Percentiles rank a stretch among this genome's conserved stretches.
phyloP scores from a whole-genome alignment of 2,888 invertebrate species.

The Neocrepidodera transversa region DNA sequence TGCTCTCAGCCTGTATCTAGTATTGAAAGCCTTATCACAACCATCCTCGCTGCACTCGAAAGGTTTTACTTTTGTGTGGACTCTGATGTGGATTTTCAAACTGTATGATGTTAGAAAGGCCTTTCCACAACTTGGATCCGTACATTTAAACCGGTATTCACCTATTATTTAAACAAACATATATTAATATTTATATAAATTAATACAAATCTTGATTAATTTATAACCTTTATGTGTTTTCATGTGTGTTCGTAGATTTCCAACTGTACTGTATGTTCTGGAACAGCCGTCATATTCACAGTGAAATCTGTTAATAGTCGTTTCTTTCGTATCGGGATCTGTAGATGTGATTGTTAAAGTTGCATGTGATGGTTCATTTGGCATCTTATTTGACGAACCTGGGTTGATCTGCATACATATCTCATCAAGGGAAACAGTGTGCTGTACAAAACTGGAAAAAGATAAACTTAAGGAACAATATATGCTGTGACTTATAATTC shows the following conservation, averaged over 20 bases:
- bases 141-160: conserved; percentile 92
- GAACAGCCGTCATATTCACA: conserved; percentile 90
- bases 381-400: conserved; percentile 68
- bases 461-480: too few species aligned
- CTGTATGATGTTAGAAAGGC: conserved; percentile 95
- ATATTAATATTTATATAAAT: conserved; percentile 4
- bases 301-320: conserved; percentile 74
- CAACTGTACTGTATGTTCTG: conserved; percentile 90
- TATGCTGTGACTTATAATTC: too few species aligned
- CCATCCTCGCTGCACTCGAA: conserved; percentile 83
- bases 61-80: conserved; percentile 92
- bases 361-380: conserved; percentile 72
- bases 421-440: conserved; percentile 73
- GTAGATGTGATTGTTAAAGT: conserved; percentile 72
- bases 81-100: conserved; percentile 91
- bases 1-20: conserved; percentile 89
- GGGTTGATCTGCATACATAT: conserved; percentile 76
- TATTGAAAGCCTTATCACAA: conserved; percentile 94
- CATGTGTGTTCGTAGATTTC: conserved; percentile 92
- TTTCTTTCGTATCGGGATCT: conserved; percentile 62
- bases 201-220: too few species aligned
- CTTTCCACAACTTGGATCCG: conserved; percentile 86
- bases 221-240: conserved; percentile 95
- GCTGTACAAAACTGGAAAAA: conserved; percentile 70
- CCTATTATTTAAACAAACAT: conserved; percentile 64